phyloP scores from a whole-genome alignment of 2,113 vertebrate species.

The Girardinichthys multiradiatus region DNA sequence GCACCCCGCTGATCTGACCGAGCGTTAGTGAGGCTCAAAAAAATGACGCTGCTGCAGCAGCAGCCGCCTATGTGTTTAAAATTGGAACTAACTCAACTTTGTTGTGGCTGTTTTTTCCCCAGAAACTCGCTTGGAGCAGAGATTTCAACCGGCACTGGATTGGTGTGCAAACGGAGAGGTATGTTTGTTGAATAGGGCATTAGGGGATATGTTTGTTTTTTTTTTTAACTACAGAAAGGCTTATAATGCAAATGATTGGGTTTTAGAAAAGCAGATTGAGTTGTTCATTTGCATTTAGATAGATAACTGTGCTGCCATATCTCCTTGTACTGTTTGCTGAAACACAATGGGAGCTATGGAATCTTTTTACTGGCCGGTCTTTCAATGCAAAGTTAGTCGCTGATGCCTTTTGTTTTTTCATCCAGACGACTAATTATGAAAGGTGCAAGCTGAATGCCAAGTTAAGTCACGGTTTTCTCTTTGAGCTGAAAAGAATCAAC shows the following conservation, averaged over 20 bases:
- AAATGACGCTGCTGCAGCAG: not conserved
- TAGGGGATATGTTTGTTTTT: too few relatives aligned
- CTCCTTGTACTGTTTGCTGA: constrained; percentile 20
- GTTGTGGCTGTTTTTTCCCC: constrained; percentile 11
- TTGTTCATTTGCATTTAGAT: not conserved
- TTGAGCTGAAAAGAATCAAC: constrained; percentile 25
- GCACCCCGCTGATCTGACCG: constrained; percentile 12
- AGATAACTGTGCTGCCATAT: not conserved
- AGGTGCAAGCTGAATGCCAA: constrained; percentile 25
- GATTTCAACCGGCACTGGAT: constrained; percentile 12
- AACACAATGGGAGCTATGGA: constrained; percentile 18
- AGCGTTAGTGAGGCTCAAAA: constrained; percentile 17
- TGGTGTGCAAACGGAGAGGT: constrained; percentile 74
- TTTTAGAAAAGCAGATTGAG: too few relatives aligned
- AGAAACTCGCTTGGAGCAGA: constrained; percentile 53
- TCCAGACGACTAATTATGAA: constrained; percentile 39
- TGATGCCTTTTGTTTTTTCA: constrained; percentile 28
- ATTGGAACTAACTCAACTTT: constrained; percentile 34
- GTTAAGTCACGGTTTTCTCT: constrained; percentile 12
- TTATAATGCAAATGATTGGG: too few relatives aligned
- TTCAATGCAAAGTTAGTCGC: constrained; percentile 29
- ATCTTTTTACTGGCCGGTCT: constrained; percentile 22
- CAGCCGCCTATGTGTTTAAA: constrained; percentile 24
- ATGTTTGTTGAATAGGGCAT: not conserved
- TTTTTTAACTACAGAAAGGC: too few relatives aligned